Evolutionary conservation across 2,888 invertebrate genomes (phyloP), one percentile per base, ranked within the genome.

Genomic region (Sinhomidia bicolor): DNA sequence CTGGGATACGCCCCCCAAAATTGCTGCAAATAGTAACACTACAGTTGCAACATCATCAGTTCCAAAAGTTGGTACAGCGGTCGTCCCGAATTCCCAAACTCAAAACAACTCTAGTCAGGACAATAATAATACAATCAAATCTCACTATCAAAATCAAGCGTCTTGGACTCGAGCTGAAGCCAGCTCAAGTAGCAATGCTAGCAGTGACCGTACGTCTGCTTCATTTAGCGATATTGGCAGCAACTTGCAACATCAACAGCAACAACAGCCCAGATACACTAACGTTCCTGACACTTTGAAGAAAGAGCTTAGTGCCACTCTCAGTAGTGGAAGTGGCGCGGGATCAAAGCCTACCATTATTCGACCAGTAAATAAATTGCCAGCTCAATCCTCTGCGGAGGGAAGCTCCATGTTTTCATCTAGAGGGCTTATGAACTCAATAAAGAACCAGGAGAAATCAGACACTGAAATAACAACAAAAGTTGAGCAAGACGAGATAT

Each of bases 281-380:
- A 89, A 88, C 51, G 41, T 90, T 62, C 83, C 90, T 3, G 68
- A 82, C 26, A 20, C 54, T 17, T n/a, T 68, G 7, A 79, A 85
- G 9, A 86, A 86, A 71, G 86, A 86, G 86, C 86, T 86, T 80
- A 86, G 54, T 81, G 68, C 86, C 54, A 86, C 80, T 12, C 44
- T 86, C 12, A 86, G 86, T 26, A 54, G 41, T 79, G 79, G 79
- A 23, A 79, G 81, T 60, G 80, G 41, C 26, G 32, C 60, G n/a
- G 74, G 29, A 57, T 17, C 78, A 1, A 85, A 62, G 26, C 91
- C 91, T 10, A 91, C 91, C n/a, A 90, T 91, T n/a, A 89, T 91
- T 54, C 82, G 87, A 41, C 84, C 89, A 12, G 84, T 74, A 36
- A 89, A 85, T 44, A 76, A 88, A 7, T 74, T 17, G 14, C 14